Evolutionary conservation across 2,888 invertebrate genomes (phyloP).

Genomic region (Chymomyza caudatula): DNA sequence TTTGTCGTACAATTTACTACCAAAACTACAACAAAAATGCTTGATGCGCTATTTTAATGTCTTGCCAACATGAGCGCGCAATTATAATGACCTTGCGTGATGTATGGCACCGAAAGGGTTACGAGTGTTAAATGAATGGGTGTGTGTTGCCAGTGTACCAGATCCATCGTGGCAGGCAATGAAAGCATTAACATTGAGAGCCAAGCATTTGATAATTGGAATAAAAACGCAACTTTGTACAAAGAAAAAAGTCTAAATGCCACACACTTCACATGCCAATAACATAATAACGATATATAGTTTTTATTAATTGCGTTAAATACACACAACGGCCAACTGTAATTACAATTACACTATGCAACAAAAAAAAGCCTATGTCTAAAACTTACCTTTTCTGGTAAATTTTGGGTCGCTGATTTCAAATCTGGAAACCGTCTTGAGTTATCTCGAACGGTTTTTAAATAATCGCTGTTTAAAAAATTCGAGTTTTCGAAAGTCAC

Average conservation of each 20-base stretch:
- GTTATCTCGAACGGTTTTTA: no score
- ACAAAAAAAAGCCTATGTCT: neutral
- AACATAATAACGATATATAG: constrained; percentile 4
- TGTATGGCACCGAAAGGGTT: constrained; percentile 14
- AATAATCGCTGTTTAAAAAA: no score
- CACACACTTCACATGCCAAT: neutral
- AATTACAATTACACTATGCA: constrained; percentile 21
- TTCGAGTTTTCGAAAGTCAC: no score
- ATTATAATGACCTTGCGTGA: constrained; percentile 31
- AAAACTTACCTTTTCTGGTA: no score
- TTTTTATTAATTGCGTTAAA: constrained; percentile 47
- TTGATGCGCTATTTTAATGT: constrained; percentile 3
- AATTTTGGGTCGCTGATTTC: no score
- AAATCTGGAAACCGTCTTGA: no score
- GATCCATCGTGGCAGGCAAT: neutral
- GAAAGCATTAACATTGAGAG: neutral
- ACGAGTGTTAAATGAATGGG: constrained; percentile 2
- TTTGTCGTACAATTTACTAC: constrained; percentile 16
- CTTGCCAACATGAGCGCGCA: constrained; percentile 8
- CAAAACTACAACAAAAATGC: no score
- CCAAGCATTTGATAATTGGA: neutral
- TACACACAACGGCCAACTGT: constrained; percentile 33
- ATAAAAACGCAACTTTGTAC: neutral
- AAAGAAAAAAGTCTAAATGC: no score
- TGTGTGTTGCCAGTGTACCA: constrained; percentile 13